phyloP scores from a whole-genome alignment of 23 tunicate species.

The Oikopleura vanhoeffeni region DNA sequence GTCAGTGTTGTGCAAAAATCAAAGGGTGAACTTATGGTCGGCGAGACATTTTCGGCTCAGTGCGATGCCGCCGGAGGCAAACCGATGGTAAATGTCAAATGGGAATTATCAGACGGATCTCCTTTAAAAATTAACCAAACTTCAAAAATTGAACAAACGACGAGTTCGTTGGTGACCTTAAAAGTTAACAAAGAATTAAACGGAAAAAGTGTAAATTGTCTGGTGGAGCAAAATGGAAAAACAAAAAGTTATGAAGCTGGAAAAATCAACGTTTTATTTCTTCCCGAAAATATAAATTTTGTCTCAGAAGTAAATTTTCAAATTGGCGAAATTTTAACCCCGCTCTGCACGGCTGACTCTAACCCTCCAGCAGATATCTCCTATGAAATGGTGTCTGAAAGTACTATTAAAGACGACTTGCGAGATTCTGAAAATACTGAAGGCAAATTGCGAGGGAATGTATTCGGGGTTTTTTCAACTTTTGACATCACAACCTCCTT shows the following conservation, averaged over 20 bases:
- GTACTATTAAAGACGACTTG: too few species aligned
- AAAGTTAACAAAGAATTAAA: not conserved
- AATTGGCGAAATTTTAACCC: not conserved
- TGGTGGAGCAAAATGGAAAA: not conserved
- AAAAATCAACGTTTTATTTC: not conserved
- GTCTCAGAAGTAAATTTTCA: not conserved
- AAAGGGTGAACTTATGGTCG: not conserved
- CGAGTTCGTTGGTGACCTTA: not conserved
- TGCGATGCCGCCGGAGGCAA: not conserved
- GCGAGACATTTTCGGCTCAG: not conserved
- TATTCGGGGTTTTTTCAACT: too few species aligned
- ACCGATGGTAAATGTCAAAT: not conserved
- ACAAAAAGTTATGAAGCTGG: not conserved
- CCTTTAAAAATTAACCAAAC: not conserved
- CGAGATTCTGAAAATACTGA: too few species aligned
- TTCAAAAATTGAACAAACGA: not conserved
- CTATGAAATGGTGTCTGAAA: not conserved
- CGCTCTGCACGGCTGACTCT: not conserved
- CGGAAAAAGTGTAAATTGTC: not conserved
- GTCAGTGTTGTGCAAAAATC: not conserved
- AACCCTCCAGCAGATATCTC: not conserved
- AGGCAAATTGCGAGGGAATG: too few species aligned
- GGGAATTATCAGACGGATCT: not conserved
- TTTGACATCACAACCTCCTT: too few species aligned
- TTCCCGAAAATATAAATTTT: not conserved